Conservation (phyloP, 2,888 invertebrate species). For the Ceratothoa steindachneri region DNA sequence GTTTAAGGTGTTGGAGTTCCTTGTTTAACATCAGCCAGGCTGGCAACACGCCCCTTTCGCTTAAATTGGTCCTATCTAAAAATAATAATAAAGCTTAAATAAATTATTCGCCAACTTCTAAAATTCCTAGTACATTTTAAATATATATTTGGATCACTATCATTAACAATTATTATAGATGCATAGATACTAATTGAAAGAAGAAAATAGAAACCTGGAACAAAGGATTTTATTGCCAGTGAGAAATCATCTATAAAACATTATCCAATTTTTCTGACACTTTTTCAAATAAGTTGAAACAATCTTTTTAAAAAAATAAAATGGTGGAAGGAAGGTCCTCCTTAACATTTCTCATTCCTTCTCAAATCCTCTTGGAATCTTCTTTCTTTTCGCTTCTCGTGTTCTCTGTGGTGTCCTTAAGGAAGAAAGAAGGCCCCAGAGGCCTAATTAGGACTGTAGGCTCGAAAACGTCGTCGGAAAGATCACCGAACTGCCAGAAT, state of each 20-base stretch:
- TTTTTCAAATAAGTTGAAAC: neutral
- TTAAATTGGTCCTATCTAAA: too few species aligned
- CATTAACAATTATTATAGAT: too few species aligned
- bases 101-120: too few species aligned
- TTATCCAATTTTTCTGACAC: neutral
- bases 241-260: neutral
- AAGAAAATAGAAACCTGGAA: neutral
- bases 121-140: too few species aligned
- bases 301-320: conserved; percentile 4
- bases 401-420: neutral
- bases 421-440: conserved; percentile 9
- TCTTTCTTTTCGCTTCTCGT: conserved; percentile 6
- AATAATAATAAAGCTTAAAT: too few species aligned
- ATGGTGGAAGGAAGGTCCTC: neutral
- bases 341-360: neutral
- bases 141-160: too few species aligned
- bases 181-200: neutral
- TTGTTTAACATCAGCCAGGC: neutral
- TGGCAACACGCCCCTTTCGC: too few species aligned
- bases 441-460: conserved; percentile 6
- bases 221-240: neutral
- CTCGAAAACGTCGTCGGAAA: neutral
- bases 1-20: neutral
- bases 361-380: conserved; percentile 6
- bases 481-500: conserved; percentile 2